Evolutionary conservation across 2,797 vertebrate genomes (phyloP), one percentile per base, ranked within the genome.

Genomic region (Leptoclinus maculatus): DNA sequence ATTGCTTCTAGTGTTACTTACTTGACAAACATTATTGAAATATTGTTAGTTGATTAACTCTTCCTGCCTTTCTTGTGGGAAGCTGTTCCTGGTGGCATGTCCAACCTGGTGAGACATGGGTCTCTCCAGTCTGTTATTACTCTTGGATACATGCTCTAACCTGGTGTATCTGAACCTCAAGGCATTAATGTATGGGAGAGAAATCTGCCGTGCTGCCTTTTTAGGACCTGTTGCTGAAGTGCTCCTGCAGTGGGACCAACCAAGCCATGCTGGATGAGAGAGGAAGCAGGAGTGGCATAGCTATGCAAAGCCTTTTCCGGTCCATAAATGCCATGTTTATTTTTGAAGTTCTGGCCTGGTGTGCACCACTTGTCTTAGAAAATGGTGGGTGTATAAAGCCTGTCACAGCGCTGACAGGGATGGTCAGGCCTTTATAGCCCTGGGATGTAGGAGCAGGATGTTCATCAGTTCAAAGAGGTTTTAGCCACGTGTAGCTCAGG

Each of bases 301-400:
- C 85, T 76, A 68, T 82, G 72, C 17, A 51, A 74, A 75, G 82
- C 75, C 91, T 86, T 92, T 91, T 91, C 92, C 86, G 83, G 80
- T 80, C 86, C 86, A 89, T 92, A 93, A 93, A 93, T 76, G 82
- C 83, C 76, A 76, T 87, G 83, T 94, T 94, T 94, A 92, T 95
- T 93, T 95, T 93, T 80, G 74, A 92, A 86, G 83, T 88, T 91
- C 69, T 89, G 89, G 87, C 83, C 86, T 82, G 81, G 85, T 85
- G 86, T 81, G 74, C 84, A 76, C 85, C 58, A 77, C 93, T 89
- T 93, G 71, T 79, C 87, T 82, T 74, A 88, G 79, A 82, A 88
- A 91, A 85, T 80, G 78, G 85, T 88, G 86, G 87, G 87, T 85
- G 87, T 79, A 74, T 70, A 83, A 78, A 87, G 83, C 72, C 76